phyloP scores from a whole-genome alignment of 1,140 invertebrate genomes.

The Drosophila tani region DNA sequence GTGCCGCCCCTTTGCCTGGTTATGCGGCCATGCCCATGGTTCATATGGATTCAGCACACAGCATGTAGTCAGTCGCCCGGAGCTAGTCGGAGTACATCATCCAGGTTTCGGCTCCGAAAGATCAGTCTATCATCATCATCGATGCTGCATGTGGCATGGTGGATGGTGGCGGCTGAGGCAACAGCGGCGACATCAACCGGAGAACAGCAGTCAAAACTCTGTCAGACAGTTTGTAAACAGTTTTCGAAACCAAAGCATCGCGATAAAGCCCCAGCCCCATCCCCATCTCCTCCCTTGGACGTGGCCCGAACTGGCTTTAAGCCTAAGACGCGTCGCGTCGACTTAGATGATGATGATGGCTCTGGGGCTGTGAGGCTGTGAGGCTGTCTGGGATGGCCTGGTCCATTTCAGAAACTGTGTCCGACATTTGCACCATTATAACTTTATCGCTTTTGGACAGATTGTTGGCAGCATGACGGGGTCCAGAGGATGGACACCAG shows the following conservation, averaged over 20 bases:
- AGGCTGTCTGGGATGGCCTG: slow-evolving; percentile 16
- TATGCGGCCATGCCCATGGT: background rate
- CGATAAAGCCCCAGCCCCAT: slow-evolving; percentile 58
- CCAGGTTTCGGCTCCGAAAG: slow-evolving; percentile 53
- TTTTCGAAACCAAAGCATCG: slow-evolving; percentile 67
- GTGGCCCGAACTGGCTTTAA: slow-evolving; percentile 51
- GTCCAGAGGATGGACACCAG: slow-evolving; percentile 17
- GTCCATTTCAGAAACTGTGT: slow-evolving; percentile 77
- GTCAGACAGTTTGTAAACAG: slow-evolving; percentile 83
- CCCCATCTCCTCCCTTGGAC: too few species aligned
- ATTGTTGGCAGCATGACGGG: slow-evolving; percentile 74
- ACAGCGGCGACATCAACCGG: slow-evolving; percentile 71
- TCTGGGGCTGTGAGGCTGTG: slow-evolving; percentile 7
- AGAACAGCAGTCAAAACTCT: slow-evolving; percentile 79
- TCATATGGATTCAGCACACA: slow-evolving; percentile 36
- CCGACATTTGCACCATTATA: slow-evolving; percentile 83
- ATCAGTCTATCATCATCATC: slow-evolving; percentile 75
- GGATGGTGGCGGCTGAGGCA: slow-evolving; percentile 20
- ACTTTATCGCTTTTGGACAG: slow-evolving; percentile 83
- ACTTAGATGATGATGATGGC: slow-evolving; percentile 66
- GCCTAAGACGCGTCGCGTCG: slow-evolving; percentile 60
- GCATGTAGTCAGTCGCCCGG: slow-evolving; percentile 66
- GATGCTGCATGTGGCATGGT: slow-evolving; percentile 9
- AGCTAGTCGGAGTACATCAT: slow-evolving; percentile 58
- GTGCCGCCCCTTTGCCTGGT: slow-evolving; percentile 45